phyloP scores from a whole-genome alignment of 2,888 invertebrate species.

The Caenorhabditis parvicauda region DNA sequence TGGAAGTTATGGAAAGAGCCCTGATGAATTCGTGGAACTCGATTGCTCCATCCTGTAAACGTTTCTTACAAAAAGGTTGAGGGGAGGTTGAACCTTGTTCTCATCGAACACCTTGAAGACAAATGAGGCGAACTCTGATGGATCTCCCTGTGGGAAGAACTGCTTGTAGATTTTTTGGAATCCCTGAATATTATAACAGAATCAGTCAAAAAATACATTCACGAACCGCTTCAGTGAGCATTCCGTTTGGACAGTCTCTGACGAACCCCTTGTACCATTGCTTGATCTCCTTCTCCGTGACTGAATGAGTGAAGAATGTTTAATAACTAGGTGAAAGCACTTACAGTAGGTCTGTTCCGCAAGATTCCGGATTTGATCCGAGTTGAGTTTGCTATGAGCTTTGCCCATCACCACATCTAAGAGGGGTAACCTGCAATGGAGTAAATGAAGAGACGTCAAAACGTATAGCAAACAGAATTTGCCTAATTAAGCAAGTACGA shows the following conservation, averaged over 20 bases:
- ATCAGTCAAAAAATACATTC: conserved; percentile 5
- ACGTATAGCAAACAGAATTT: too few relatives aligned
- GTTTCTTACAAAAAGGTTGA: neutral
- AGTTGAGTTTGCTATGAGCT: conserved; percentile 91
- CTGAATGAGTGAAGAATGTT: conserved; percentile 47
- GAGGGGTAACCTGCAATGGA: neutral
- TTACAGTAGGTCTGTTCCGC: conserved; percentile 91
- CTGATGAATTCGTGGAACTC: conserved; percentile 98
- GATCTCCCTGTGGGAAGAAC: conserved; percentile 98
- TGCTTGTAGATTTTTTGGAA: conserved; percentile 99
- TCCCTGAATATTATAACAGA: conserved; percentile 72
- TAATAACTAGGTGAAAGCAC: conserved; percentile 61
- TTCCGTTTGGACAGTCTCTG: conserved; percentile 91
- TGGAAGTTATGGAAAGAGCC: conserved; percentile 94
- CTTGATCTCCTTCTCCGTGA: conserved; percentile 66
- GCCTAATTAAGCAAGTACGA: too few relatives aligned
- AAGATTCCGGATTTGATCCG: conserved; percentile 86
- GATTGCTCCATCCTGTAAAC: conserved; percentile 88
- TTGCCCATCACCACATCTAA: conserved; percentile 76
- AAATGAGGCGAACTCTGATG: conserved; percentile 93
- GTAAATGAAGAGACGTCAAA: too few relatives aligned
- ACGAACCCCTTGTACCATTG: conserved; percentile 79
- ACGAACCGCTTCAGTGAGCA: conserved; percentile 86
- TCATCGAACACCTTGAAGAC: conserved; percentile 98
- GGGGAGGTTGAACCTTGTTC: conserved; percentile 77